Evolutionary conservation across 2,113 vertebrate species (phyloP).

Genomic region (Nothoprocta perdicaria): DNA sequence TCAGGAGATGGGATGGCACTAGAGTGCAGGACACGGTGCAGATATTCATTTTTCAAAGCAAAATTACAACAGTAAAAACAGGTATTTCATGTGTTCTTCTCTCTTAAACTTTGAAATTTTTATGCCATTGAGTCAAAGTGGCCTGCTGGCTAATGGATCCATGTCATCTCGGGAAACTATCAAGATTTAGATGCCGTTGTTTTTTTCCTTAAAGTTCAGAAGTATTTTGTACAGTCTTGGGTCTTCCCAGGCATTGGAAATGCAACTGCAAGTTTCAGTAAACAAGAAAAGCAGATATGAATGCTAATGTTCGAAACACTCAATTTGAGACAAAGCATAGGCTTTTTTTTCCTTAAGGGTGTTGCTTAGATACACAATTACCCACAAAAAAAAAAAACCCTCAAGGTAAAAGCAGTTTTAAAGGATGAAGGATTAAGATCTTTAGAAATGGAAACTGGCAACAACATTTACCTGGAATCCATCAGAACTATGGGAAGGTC

Average conservation of each 20-base stretch:
- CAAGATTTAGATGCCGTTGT: background rate
- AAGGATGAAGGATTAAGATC: background rate
- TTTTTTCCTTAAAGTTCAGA: background rate
- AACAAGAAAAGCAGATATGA: background rate
- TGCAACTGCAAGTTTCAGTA: background rate
- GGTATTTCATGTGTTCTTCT: background rate
- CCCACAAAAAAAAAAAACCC: background rate
- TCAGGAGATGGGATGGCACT: background rate
- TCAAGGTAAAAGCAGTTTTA: background rate
- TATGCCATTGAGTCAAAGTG: background rate
- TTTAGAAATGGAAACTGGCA: background rate
- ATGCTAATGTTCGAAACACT: background rate
- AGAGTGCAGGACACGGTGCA: background rate
- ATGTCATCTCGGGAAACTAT: background rate
- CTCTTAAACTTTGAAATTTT: background rate
- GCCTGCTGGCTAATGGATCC: background rate
- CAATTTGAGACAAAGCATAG: background rate
- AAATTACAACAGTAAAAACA: background rate
- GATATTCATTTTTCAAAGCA: background rate
- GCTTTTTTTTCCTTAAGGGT: constrained; percentile 8
- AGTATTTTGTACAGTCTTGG: background rate
- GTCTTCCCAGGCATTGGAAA: background rate
- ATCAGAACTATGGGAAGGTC: background rate
- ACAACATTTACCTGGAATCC: background rate
- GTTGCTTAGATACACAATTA: constrained; percentile 62